These are phyloP conservation scores for Drosophila anceps DNA, from an alignment of 2,888 invertebrate genomes.

Conservation along the genomic window DNA sequence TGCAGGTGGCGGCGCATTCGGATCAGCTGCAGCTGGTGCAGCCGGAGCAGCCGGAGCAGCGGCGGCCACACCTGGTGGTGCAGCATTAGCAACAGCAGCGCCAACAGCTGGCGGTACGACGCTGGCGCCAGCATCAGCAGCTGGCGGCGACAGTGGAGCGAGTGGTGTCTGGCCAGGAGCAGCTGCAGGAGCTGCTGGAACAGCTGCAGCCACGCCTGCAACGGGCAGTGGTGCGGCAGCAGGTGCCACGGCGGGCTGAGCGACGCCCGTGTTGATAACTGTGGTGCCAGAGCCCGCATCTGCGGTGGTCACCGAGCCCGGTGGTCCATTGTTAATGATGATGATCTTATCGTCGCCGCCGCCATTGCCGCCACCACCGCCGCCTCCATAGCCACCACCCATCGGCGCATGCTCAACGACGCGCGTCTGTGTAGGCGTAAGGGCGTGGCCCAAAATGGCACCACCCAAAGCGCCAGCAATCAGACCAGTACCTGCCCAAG, in stretches of 20 bases:
- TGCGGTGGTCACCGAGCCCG: conserved; percentile 81
- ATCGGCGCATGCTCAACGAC: conserved; percentile 64
- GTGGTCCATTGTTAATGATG: conserved; percentile 85
- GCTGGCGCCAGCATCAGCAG: conserved; percentile 15
- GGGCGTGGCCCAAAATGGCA: conserved; percentile 82
- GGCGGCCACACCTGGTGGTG: conserved; percentile 1
- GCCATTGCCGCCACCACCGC: conserved; percentile 41
- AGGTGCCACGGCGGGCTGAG: conserved; percentile 33
- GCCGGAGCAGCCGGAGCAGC: background rate
- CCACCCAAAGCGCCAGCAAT: conserved; percentile 83
- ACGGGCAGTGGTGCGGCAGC: conserved; percentile 17
- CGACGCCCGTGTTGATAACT: conserved; percentile 69
- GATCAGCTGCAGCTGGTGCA: conserved; percentile 29
- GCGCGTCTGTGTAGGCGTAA: conserved; percentile 81
- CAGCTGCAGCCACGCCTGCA: conserved; percentile 11
- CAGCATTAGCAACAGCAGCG: conserved; percentile 22
- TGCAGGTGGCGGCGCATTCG: conserved; percentile 34
- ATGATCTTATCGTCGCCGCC: conserved; percentile 82
- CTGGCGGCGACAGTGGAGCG: conserved; percentile 45
- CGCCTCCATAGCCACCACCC: conserved; percentile 39
- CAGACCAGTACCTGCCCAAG: conserved; percentile 80
- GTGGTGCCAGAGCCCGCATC: conserved; percentile 78
- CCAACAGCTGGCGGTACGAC: conserved; percentile 12
- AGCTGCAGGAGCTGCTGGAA: background rate
- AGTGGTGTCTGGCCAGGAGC: conserved; percentile 8